Evolutionary conservation across 2,888 invertebrate genomes (phyloP), one percentile per base, ranked within the genome.

Genomic region (Heliconius ethilla): DNA sequence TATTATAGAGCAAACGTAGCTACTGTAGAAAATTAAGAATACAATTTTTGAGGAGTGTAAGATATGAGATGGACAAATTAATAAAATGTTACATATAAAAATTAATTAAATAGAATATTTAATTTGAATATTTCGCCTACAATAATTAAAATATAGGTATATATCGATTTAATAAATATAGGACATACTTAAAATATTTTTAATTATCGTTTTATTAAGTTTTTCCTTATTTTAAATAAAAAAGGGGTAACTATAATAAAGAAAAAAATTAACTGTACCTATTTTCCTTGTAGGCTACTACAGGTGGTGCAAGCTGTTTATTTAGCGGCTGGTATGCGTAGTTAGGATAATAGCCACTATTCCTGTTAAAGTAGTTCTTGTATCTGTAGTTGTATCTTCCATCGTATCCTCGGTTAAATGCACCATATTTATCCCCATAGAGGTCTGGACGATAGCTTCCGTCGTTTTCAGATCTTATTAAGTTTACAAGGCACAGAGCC

Each of bases 401-500:
- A 73, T 90, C 87, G 29, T 79, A 65, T 1, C 25, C 70, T 29
- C 85, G 79, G n/a, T 80, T 83, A 15, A 85, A 85, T 82, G 93
- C 93, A 76, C 85, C 84, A 3, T 92, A 92, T 67, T 91, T 90
- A 70, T 90, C 86, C 2, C 87, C 88, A 75, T 92, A 88, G 29
- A 83, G 69, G 59, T 87, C 88, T 67, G 94, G 92, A 7, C 88
- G 92, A 85, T 95, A 95, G 73, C 91, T 89, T 1, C 95, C 95
- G 79, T 94, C 91, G 55, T 93, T 89, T 70, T 89, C 87, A 84
- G 92, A 91, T 70, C 72, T 75, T 63, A 77, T 76, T 13, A 77
- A 59, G 33, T 75, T 78, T 25, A 81, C 45, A 70, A 83, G 75
- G 33, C 81, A 79, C 66, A 83, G 73, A 59, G 79, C 79, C 74